These are phyloP conservation scores for Chloroclystis v-ata DNA, from an alignment of 2,888 invertebrate species.

Conservation along the genomic window DNA sequence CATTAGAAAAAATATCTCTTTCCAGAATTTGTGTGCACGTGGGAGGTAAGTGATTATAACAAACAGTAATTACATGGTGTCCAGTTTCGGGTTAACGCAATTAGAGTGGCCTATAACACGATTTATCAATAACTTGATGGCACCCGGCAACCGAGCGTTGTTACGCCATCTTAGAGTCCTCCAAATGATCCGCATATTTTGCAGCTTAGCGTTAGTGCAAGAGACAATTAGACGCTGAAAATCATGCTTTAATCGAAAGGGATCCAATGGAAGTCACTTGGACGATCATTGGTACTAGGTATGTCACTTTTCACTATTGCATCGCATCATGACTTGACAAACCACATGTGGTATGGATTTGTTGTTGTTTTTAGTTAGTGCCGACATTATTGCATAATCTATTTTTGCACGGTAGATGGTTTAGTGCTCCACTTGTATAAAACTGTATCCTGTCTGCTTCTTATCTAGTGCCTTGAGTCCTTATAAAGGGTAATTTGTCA, in stretches of 20 bases:
- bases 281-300: slow-evolving; percentile 60
- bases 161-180: slow-evolving; percentile 78
- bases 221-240: slow-evolving; percentile 57
- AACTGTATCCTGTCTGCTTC: slow-evolving; percentile 33
- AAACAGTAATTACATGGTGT: slow-evolving; percentile 57
- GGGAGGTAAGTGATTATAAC: slow-evolving; percentile 74
- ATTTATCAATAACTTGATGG: slow-evolving; percentile 73
- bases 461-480: slow-evolving; percentile 33
- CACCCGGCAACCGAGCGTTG: slow-evolving; percentile 77
- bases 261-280: slow-evolving; percentile 55
- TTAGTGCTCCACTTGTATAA: slow-evolving; percentile 37
- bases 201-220: slow-evolving; percentile 58
- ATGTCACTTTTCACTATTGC: slow-evolving; percentile 69
- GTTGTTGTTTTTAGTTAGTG: slow-evolving; percentile 66
- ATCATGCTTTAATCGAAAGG: slow-evolving; percentile 57
- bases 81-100: slow-evolving; percentile 57
- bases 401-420: slow-evolving; percentile 50
- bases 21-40: slow-evolving; percentile 76
- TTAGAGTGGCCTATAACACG: slow-evolving; percentile 59
- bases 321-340: slow-evolving; percentile 64
- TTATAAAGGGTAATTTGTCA: slow-evolving; percentile 33
- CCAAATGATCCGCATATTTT: slow-evolving; percentile 74
- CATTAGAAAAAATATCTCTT: slow-evolving; percentile 79
- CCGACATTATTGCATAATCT: slow-evolving; percentile 54
- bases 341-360: slow-evolving; percentile 73